A percentile compares a stretch with the other conserved stretches of the same genome.
phyloP scores from a whole-genome alignment of 2,113 vertebrate genomes.

The Pongo abelii region DNA sequence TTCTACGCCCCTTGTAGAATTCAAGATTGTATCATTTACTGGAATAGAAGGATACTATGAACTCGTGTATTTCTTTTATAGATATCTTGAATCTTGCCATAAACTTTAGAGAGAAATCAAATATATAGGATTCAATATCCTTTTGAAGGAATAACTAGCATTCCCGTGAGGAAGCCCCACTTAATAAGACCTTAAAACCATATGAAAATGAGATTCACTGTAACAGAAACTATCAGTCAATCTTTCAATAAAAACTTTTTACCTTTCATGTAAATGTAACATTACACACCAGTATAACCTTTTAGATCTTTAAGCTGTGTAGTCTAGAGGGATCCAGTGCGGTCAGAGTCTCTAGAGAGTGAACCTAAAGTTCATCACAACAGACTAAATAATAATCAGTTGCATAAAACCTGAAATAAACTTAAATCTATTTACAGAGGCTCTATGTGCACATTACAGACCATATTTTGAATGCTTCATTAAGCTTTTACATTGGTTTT shows the following conservation, averaged over 20 bases:
- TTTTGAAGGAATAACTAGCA: neutral
- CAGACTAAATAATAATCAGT: neutral
- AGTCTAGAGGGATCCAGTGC: neutral
- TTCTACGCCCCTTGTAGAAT: neutral
- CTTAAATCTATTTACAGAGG: neutral
- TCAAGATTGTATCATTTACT: neutral
- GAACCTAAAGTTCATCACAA: neutral
- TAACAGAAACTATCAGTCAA: neutral
- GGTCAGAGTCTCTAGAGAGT: neutral
- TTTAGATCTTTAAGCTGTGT: neutral
- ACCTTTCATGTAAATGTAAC: neutral
- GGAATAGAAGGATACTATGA: neutral
- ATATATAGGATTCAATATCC: neutral
- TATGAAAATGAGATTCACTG: neutral
- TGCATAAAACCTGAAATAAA: neutral
- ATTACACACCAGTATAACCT: neutral
- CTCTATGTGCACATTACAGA: neutral
- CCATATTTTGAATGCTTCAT: neutral
- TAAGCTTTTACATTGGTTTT: slow-evolving; percentile 6
- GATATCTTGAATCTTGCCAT: neutral
- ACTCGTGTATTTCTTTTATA: neutral
- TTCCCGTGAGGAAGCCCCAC: neutral
- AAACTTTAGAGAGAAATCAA: neutral
- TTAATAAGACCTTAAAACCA: neutral
- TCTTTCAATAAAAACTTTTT: neutral